Evolutionary conservation across 2,113 vertebrate species (phyloP).

Genomic region (Menidia beryllina): DNA sequence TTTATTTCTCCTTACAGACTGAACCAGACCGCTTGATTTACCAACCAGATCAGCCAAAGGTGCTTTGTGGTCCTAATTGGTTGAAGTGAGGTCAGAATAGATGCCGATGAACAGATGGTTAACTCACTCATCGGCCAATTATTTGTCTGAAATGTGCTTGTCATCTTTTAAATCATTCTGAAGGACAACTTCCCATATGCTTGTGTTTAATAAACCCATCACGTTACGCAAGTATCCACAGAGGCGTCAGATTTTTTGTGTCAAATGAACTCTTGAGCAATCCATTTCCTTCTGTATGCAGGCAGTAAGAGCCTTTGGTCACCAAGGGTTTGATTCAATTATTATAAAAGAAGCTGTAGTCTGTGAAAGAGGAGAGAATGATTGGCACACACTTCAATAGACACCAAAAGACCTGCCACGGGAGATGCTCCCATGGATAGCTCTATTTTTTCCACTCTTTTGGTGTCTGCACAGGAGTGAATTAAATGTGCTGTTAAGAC

Average conservation of each 20-base stretch:
- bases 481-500: slow-evolving; percentile 21
- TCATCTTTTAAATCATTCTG: not conserved
- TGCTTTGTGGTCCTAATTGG: no score
- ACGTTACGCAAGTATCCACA: no score
- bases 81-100: no score
- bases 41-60: no score
- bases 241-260: not conserved
- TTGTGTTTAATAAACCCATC: not conserved
- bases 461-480: slow-evolving; percentile 19
- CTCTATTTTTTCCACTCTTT: slow-evolving; percentile 3
- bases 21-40: no score
- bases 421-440: slow-evolving; percentile 11
- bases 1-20: no score
- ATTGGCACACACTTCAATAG: not conserved
- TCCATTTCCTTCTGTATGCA: not conserved
- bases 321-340: slow-evolving; percentile 9
- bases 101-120: not conserved
- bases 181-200: not conserved
- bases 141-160: not conserved
- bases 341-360: slow-evolving; percentile 13
- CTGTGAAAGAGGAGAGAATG: not conserved
- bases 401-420: slow-evolving; percentile 5
- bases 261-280: slow-evolving; percentile 6
- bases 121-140: not conserved
- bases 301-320: slow-evolving; percentile 20